Evolutionary conservation across 2,797 vertebrate genomes (phyloP), one percentile per base, ranked within the genome.

Genomic region (Danio kyathit): DNA sequence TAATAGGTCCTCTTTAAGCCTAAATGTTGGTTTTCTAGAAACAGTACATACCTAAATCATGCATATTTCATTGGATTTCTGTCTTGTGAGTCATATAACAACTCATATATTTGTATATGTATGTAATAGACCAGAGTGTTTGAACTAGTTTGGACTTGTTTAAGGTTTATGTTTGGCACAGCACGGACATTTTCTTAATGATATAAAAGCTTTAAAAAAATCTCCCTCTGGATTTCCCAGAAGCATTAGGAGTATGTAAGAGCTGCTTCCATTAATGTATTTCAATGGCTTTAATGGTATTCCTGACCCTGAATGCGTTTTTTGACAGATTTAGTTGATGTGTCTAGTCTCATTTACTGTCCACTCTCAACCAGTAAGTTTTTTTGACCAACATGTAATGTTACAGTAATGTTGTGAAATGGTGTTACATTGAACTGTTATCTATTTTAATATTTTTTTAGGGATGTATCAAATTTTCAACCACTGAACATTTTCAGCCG

Each of bases 141-240:
- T 51, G 51, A 72, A 56, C n/a, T 43, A 56, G 38, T 43, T 72
- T 14, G 56, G 69, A 7, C 0, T 0, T 14, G 69, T 72, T n/a
- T n/a, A 63, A 66, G 56, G 49, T 76, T 56, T 59, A 64, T 40
- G 74, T 75, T 64, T 75, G 40, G 51, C 16, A 17, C n/a, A 41
- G 12, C 43, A 21, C n/a, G 17, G 44, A 16, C n/a, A 64, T 60
- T 75, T 64, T 64, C 48, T 52, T 64, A 74, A 46, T 74, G 21
- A 48, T n/a, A n/a, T 49, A 44, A 60, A 29, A 61, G 19, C 16
- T 60, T 48, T 43, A 60, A 46, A 48, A 16, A 9, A 72, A 8
- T 21, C 11, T 57, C 54, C 17, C 38, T 17, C 14, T 51, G 9
- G 66, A 11, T 38, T 70, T 70, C 66, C 48, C 21, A 52, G 66